Evolutionary conservation across 2,888 invertebrate species (phyloP).

Genomic region (Drosophila pegasa): DNA sequence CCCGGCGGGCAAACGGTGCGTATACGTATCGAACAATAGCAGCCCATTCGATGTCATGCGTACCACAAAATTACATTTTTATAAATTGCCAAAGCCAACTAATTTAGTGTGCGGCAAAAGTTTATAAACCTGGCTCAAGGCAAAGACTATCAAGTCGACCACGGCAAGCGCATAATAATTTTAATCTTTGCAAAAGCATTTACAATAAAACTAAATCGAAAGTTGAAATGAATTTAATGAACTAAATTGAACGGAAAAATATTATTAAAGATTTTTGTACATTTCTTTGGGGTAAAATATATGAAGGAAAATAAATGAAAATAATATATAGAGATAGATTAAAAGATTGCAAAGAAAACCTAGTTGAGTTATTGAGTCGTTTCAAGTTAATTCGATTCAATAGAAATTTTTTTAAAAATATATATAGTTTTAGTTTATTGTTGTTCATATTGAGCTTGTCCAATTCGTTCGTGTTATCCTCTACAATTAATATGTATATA

Average conservation of each 20-base stretch:
- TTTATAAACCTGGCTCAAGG: slow-evolving; percentile 1
- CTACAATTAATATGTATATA: too few species aligned
- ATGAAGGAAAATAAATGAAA: too few species aligned
- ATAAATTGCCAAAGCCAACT: slow-evolving; percentile 32
- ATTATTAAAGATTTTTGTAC: not conserved
- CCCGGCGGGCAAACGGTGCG: slow-evolving; percentile 38
- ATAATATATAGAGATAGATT: too few species aligned
- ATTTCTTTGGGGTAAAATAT: too few species aligned
- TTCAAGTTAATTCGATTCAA: too few species aligned
- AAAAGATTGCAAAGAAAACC: too few species aligned
- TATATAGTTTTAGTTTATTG: too few species aligned
- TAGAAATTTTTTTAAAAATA: too few species aligned
- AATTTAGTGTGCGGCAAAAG: slow-evolving; percentile 18
- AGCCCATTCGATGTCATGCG: slow-evolving; percentile 12
- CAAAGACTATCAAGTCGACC: not conserved
- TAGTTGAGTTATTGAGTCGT: too few species aligned
- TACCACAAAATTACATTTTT: slow-evolving; percentile 28
- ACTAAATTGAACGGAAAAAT: not conserved
- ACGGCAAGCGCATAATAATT: not conserved
- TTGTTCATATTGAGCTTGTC: too few species aligned
- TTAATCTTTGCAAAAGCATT: not conserved
- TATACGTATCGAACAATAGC: slow-evolving; percentile 47
- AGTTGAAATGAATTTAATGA: too few species aligned
- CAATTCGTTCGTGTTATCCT: too few species aligned
- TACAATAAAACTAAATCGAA: not conserved